These are phyloP conservation scores for Phyllotreta cruciferae DNA, from an alignment of 2,888 invertebrate species.

Conservation along the genomic window DNA sequence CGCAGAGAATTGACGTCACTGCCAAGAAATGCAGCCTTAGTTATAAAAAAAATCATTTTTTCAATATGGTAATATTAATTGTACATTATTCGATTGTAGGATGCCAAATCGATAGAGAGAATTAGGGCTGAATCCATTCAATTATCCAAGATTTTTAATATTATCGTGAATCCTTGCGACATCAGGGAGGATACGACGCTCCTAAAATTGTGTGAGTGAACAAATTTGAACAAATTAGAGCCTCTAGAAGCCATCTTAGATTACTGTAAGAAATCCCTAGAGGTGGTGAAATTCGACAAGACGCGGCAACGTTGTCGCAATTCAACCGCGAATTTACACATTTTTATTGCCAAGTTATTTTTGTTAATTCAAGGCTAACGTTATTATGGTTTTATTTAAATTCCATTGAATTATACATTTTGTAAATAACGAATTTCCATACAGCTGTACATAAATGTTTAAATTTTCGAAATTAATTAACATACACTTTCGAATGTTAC, in stretches of 20 bases:
- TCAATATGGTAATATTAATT: constrained; percentile 6
- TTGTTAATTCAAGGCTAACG: constrained; percentile 3
- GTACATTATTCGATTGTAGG: constrained; percentile 24
- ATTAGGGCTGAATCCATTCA: constrained; percentile 20
- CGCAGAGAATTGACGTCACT: too few species aligned
- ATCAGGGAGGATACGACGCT: constrained; percentile 32
- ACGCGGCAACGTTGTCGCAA: too few species aligned
- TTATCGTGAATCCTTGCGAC: constrained; percentile 43
- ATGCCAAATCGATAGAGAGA: constrained; percentile 29
- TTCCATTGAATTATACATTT: constrained; percentile 9
- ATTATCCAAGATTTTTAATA: constrained; percentile 64
- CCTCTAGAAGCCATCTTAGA: not conserved
- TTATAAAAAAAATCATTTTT: too few species aligned
- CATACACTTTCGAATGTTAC: constrained; percentile 3
- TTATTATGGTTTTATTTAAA: constrained; percentile 6
- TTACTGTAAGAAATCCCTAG: too few species aligned
- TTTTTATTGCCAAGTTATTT: not conserved
- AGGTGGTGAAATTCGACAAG: too few species aligned
- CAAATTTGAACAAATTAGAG: too few species aligned
- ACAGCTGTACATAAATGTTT: constrained; percentile 2
- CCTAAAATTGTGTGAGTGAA: constrained; percentile 44
- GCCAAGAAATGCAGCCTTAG: too few species aligned
- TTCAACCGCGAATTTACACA: too few species aligned
- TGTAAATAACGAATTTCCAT: constrained; percentile 10
- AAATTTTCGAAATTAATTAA: constrained; percentile 5